A percentile compares a stretch with the other conserved stretches of the same genome.
Evolutionary conservation across 2,113 vertebrate species (phyloP).

Genomic region (Petromus typicus): DNA sequence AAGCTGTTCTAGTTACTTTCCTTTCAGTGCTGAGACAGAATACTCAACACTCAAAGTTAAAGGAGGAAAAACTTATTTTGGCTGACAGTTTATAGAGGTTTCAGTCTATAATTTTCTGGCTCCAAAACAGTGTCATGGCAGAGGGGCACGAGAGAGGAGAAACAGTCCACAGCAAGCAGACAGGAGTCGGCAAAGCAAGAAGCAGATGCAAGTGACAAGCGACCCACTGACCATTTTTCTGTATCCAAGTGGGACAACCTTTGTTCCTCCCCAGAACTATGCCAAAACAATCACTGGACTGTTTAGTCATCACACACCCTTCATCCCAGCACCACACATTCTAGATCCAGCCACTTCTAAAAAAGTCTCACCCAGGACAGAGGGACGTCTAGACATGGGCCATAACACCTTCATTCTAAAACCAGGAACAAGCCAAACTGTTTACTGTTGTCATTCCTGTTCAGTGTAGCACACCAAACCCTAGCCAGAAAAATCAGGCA

Average conservation of each 20-base stretch:
- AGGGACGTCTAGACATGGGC: background rate
- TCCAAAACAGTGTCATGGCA: background rate
- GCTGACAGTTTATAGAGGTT: background rate
- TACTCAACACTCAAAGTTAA: background rate
- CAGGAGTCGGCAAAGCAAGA: background rate
- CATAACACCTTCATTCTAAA: background rate
- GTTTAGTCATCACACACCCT: background rate
- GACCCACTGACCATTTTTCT: background rate
- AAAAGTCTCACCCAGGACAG: background rate
- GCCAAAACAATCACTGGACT: background rate
- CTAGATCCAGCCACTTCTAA: background rate
- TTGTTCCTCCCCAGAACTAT: background rate
- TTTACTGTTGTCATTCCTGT: background rate
- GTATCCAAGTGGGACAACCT: background rate
- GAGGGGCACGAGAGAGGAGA: background rate
- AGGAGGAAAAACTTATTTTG: background rate
- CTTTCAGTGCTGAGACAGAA: background rate
- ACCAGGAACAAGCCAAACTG: background rate
- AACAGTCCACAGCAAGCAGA: background rate
- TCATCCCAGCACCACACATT: background rate
- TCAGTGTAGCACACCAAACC: background rate
- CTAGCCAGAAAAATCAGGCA: background rate
- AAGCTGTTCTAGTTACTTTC: background rate
- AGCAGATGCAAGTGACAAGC: background rate
- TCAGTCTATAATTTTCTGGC: background rate